Evolutionary conservation across 1,140 invertebrate genomes (phyloP).

Genomic region (Lepidurus couesii): DNA sequence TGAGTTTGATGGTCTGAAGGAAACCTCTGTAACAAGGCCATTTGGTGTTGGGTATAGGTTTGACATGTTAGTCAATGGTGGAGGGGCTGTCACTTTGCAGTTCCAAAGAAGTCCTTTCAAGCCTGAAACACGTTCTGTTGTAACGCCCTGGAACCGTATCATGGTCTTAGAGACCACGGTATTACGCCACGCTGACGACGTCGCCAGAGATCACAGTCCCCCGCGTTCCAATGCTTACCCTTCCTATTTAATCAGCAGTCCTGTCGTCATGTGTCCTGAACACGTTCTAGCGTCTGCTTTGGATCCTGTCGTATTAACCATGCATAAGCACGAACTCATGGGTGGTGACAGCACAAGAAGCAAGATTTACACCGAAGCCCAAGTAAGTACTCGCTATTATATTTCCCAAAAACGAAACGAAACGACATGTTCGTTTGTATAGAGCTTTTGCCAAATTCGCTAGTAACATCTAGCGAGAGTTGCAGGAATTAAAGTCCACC

Average conservation of each 20-base stretch:
- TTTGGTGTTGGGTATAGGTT: conserved; percentile 62
- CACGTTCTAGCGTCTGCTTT: background rate
- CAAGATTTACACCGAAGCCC: conserved; percentile 2
- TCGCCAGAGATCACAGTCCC: conserved; percentile 31
- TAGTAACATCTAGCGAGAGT: too few relatives aligned
- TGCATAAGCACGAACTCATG: conserved; percentile 18
- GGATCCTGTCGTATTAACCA: conserved; percentile 14
- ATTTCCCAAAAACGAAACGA: background rate
- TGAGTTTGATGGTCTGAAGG: background rate
- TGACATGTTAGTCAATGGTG: conserved; percentile 96
- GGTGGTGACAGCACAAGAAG: conserved; percentile 9
- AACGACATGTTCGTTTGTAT: too few relatives aligned
- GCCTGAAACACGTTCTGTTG: conserved; percentile 75
- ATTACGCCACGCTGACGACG: conserved; percentile 69
- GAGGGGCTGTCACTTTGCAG: conserved; percentile 93
- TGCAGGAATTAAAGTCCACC: too few relatives aligned
- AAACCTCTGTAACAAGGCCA: background rate
- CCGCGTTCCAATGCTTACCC: conserved; percentile 23
- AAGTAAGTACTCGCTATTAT: background rate
- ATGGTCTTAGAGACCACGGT: conserved; percentile 76
- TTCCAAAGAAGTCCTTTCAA: conserved; percentile 90
- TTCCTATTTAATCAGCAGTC: conserved; percentile 25
- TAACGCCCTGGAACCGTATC: conserved; percentile 93
- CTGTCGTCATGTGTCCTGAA: conserved; percentile 23
- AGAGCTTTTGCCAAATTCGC: too few relatives aligned